Base-by-base conservation (phyloP, 1,140 invertebrate genomes). In the Aethina tumida region DNA sequence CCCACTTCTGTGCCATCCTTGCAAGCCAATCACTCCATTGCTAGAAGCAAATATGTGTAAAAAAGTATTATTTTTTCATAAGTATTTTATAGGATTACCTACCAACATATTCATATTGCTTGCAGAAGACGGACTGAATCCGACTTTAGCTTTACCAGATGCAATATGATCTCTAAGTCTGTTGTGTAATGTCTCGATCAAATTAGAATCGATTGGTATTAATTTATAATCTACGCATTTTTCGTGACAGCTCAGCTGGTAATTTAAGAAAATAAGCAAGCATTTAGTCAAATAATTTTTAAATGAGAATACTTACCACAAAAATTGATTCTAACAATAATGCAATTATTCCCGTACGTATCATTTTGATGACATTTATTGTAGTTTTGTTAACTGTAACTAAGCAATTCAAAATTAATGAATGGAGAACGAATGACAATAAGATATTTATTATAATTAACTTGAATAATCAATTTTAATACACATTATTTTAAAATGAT, bases 1-100 rank as follows among this genome's bases (percentile, higher is more conserved):
- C 45, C 45, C 45, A 47, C 29, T 41, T 39, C 27, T 47, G 45
- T 16, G 45, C 45, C 12, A 47, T 47, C 20, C 24, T 25, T 25
- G 31, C 40, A 14, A 47, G 30, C 14, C 43, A 36, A 29, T 43
- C 36, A 36, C 40, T 34, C 45, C 45, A 47, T 28, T 40, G 35
- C 45, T 39, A 16, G n/a, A 39, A 39, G 20, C n/a, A 17, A 17
- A 13, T n/a, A 18, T 14, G 30, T 33, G 28, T 3, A 37, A 42
- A 25, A 20, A 30, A 17, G 4, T 27, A 33, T 30, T 13, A 17
- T 36, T 9, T 30, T 9, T 29, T 4, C 2, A 8, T 16, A n/a
- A 27, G 13, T 10, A 6, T 34, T 9, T 14, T 14, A 31, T 13
- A 2, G 15, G 29, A 4, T 31, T 5, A 15, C 18, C 10, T 28